These are phyloP conservation scores for Scalopus aquaticus DNA, from an alignment of 2,113 vertebrate species.

Conservation along the genomic window DNA sequence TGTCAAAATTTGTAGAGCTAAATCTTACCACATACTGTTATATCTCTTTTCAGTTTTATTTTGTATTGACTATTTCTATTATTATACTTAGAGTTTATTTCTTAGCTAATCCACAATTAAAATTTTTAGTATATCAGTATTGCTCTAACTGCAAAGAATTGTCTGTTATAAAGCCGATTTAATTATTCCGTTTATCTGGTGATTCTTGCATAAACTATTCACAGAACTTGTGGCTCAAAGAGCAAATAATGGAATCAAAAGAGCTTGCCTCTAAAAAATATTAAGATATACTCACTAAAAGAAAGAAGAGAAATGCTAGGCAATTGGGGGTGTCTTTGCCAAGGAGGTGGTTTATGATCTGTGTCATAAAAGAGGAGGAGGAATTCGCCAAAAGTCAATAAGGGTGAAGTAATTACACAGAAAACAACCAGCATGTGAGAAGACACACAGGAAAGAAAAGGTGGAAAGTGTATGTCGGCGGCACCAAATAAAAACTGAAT, in stretches of 20 bases:
- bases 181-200: neutral
- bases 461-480: neutral
- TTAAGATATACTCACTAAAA: neutral
- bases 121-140: neutral
- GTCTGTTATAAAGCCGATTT: neutral
- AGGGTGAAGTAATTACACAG: neutral
- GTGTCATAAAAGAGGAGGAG: neutral
- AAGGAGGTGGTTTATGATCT: neutral
- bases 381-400: neutral
- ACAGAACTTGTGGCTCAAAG: neutral
- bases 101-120: neutral
- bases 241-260: neutral
- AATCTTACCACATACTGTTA: neutral
- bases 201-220: neutral
- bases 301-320: neutral
- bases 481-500: neutral
- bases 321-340: neutral
- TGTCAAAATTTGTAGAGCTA: neutral
- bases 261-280: neutral
- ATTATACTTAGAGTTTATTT: neutral
- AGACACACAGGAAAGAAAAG: neutral
- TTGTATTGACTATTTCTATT: neutral
- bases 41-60: slow-evolving; percentile 1
- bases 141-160: neutral
- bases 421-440: neutral